A percentile compares a stretch with the other conserved stretches of the same genome.
phyloP scores from a whole-genome alignment of 2,113 vertebrate species.

The Zosterops borbonicus region DNA sequence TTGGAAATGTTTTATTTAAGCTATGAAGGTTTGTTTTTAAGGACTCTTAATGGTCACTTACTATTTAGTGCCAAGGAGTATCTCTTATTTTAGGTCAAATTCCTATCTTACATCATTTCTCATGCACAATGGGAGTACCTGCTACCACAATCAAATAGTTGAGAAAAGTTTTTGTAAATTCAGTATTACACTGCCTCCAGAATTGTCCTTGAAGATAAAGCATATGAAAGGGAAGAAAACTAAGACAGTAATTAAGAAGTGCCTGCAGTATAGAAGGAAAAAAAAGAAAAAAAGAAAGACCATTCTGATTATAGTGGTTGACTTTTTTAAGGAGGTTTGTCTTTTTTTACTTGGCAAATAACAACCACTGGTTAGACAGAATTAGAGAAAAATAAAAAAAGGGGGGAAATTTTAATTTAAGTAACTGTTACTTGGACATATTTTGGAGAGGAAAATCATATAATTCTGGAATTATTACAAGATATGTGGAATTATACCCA shows the following conservation, averaged over 20 bases:
- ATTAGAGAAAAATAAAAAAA: not conserved
- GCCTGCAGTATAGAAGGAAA: not conserved
- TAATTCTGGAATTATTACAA: not conserved
- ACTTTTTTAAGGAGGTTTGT: not conserved
- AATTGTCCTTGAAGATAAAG: not conserved
- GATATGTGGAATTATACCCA: not conserved
- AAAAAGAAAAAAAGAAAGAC: too few relatives aligned
- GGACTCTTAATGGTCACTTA: not conserved
- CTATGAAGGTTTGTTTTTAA: constrained; percentile 11
- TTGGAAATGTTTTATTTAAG: not conserved
- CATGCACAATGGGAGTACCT: not conserved
- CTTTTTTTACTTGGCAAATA: not conserved
- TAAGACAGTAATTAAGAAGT: not conserved
- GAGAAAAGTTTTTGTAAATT: not conserved
- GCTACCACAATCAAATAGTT: not conserved
- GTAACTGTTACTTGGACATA: not conserved
- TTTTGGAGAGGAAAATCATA: not conserved
- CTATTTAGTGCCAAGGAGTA: not conserved
- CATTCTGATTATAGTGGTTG: not conserved
- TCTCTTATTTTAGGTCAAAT: not conserved
- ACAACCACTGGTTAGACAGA: not conserved
- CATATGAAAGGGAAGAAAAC: not conserved
- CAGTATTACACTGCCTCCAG: not conserved
- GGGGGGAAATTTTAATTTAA: not conserved
- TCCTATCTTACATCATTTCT: constrained; percentile 8